These are phyloP conservation scores for Tichodroma muraria DNA, from an alignment of 2,113 vertebrate species.

Conservation along the genomic window DNA sequence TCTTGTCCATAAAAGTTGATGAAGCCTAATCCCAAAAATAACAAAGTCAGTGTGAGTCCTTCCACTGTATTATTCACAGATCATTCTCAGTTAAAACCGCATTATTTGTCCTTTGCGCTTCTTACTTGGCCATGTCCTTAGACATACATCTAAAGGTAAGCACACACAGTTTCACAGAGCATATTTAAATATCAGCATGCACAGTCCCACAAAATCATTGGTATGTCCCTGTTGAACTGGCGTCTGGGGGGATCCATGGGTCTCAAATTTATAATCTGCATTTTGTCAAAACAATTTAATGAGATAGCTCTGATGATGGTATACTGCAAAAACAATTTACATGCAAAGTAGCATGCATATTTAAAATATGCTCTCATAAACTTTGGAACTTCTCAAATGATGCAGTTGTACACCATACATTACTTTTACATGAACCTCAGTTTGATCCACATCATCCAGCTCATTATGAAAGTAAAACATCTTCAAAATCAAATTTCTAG, in stretches of 20 bases:
- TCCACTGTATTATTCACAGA: background rate
- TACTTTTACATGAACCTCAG: background rate
- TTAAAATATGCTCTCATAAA: background rate
- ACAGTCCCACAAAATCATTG: background rate
- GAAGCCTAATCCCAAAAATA: background rate
- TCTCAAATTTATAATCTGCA: background rate
- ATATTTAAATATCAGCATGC: background rate
- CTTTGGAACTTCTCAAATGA: background rate
- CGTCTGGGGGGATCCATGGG: background rate
- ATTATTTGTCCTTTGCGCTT: background rate
- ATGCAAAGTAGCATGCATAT: background rate
- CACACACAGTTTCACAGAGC: background rate
- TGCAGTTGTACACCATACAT: background rate
- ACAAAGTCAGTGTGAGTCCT: background rate
- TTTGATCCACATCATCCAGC: background rate
- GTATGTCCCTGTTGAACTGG: background rate
- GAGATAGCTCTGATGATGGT: background rate
- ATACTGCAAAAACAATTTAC: background rate
- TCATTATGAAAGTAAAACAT: background rate
- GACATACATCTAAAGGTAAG: background rate
- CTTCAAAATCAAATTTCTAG: background rate
- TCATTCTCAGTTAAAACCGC: background rate
- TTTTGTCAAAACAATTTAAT: background rate
- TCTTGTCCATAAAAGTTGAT: background rate
- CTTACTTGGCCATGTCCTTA: background rate